Evolutionary conservation across 2,113 vertebrate genomes (phyloP).

Genomic region (Corythoichthys intestinalis): DNA sequence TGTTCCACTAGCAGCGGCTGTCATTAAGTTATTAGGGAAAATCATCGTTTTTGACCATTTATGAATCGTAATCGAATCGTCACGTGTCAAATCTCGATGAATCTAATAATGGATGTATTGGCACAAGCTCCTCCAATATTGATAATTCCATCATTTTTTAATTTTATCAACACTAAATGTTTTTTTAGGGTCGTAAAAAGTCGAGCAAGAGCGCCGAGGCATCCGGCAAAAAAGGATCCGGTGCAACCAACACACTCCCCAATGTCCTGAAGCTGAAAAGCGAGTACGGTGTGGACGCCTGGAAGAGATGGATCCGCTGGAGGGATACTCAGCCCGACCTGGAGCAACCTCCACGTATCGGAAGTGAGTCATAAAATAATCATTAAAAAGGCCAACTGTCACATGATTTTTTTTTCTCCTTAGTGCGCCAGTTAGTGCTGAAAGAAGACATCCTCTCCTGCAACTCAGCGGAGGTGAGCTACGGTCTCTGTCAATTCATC

Average conservation of each 20-base stretch:
- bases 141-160: too few relatives aligned
- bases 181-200: slow-evolving; percentile 57
- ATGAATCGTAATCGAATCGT: too few relatives aligned
- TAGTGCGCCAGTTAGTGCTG: slow-evolving; percentile 81
- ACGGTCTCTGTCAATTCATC: slow-evolving; percentile 91
- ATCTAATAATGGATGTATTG: too few relatives aligned
- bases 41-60: too few relatives aligned
- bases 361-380: slow-evolving; percentile 56
- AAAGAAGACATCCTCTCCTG: slow-evolving; percentile 91
- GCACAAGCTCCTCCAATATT: too few relatives aligned
- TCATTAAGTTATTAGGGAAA: too few relatives aligned
- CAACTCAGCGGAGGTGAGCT: slow-evolving; percentile 90
- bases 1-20: too few relatives aligned
- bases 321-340: slow-evolving; percentile 82
- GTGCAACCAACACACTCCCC: not conserved
- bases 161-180: too few relatives aligned
- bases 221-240: not conserved
- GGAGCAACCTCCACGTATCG: slow-evolving; percentile 80
- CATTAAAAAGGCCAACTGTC: not conserved
- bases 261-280: slow-evolving; percentile 76
- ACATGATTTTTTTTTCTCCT: not conserved
- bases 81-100: too few relatives aligned
- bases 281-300: slow-evolving; percentile 90
- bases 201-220: slow-evolving; percentile 22
- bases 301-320: slow-evolving; percentile 94